Conservation (phyloP, 2,797 vertebrate genomes). For the Harpagifer antarcticus region DNA sequence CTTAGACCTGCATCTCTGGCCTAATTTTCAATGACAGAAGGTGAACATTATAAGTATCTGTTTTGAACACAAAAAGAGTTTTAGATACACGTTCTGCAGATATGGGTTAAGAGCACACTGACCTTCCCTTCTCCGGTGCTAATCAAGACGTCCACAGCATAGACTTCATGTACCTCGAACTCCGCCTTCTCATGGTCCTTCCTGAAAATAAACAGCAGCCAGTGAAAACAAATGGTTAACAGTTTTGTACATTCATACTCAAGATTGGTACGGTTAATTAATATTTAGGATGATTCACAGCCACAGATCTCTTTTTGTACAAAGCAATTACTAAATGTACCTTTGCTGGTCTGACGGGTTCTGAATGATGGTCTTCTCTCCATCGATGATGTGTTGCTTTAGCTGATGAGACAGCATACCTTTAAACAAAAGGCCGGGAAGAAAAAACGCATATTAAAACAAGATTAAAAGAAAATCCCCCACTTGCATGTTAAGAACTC, state of each 20-base stretch:
- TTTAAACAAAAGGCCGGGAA: constrained; percentile 51
- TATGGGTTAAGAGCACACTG: constrained; percentile 32
- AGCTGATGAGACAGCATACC: constrained; percentile 98
- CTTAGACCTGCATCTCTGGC: constrained; percentile 95
- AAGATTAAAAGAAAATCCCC: not conserved
- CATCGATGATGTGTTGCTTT: constrained; percentile 97
- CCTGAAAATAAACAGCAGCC: constrained; percentile 72
- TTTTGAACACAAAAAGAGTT: not conserved
- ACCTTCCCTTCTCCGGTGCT: constrained; percentile 98
- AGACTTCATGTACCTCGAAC: constrained; percentile 98
- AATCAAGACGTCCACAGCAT: constrained; percentile 96
- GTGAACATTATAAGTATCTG: not conserved
- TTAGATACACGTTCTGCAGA: not conserved
- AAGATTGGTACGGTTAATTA: not conserved
- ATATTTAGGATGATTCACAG: not conserved
- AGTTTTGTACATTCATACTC: not conserved
- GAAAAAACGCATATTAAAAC: not conserved
- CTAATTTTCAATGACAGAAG: constrained; percentile 67
- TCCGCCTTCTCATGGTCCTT: constrained; percentile 98
- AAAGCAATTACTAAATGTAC: constrained; percentile 66
- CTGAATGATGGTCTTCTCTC: constrained; percentile 98
- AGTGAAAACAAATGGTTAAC: constrained; percentile 4
- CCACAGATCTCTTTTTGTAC: not conserved
- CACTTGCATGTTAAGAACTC: not conserved
- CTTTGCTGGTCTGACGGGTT: constrained; percentile 97